Conservation (phyloP, 2,888 invertebrate species). For the Tipula unca region DNA sequence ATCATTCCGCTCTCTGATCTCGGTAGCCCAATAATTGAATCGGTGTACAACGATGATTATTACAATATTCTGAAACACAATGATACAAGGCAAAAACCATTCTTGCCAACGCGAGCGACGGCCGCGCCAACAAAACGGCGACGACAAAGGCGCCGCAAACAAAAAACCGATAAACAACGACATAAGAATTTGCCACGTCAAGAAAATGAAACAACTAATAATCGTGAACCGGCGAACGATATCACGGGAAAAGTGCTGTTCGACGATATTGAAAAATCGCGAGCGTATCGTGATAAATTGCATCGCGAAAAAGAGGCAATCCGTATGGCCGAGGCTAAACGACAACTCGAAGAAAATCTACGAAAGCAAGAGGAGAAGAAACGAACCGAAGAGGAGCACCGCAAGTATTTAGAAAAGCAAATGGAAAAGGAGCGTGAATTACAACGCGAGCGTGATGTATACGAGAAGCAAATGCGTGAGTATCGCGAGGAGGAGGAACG, state of each 20-base stretch:
- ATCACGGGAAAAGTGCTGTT: not conserved
- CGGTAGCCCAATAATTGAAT: not conserved
- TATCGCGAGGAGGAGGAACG: slow-evolving; percentile 28
- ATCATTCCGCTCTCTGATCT: not conserved
- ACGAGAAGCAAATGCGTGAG: not conserved
- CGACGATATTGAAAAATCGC: not conserved
- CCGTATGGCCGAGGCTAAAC: slow-evolving; percentile 30
- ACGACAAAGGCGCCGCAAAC: not conserved
- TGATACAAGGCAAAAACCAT: not conserved
- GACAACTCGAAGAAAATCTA: slow-evolving; percentile 33
- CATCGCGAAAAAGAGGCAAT: slow-evolving; percentile 26
- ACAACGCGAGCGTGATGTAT: slow-evolving; percentile 28
- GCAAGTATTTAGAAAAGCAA: slow-evolving; percentile 33
- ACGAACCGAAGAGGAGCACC: slow-evolving; percentile 33
- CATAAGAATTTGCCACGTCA: not conserved
- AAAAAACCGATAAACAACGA: not conserved
- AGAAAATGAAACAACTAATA: not conserved
- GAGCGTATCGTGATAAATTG: not conserved
- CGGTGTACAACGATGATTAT: not conserved
- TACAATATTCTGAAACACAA: not conserved
- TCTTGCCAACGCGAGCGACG: not conserved
- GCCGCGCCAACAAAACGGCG: not conserved
- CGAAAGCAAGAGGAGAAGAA: slow-evolving; percentile 31
- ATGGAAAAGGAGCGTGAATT: slow-evolving; percentile 30
- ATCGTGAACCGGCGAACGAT: not conserved